Base-by-base conservation (phyloP, 2,113 vertebrate genomes). In the Megaptera novaeangliae region DNA sequence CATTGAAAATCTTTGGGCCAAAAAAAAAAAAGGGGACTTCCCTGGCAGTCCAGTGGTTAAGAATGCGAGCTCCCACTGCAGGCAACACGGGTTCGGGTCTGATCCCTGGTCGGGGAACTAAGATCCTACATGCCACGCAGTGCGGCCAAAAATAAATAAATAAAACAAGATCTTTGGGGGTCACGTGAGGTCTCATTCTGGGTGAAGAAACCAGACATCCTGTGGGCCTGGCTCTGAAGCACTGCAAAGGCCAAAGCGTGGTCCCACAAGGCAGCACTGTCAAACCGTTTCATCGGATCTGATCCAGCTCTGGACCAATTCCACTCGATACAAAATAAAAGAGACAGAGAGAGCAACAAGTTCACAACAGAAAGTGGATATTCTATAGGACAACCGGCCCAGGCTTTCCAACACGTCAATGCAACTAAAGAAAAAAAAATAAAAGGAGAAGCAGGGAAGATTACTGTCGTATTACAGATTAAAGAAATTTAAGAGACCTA, bases 191-290 rank as follows among this genome's bases (percentile, higher is more conserved):
- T n/a, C 66, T 59, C 31, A 12, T 55, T 82, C 31, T 78, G 61
- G 69, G 44, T 14, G 25, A 52, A 20, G 55, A 89, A 49, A 55
- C n/a, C 59, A 34, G 80, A 7, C 6, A 7, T 29, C 36, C 1
- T 6, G 39, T 34, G 64, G 18, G 11, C 39, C 29, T 29, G 55
- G 71, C 52, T 21, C 13, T 23, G 44, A 46, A 18, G 66, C 4
- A 3, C 27, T 0, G 18, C 5, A 7, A 52, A 88, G 77, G 34
- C 41, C 63, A 8, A 17, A 44, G 44, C 25, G 0, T 0, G 36
- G 72, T 36, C 68, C 27, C 15, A 0, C 0, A 0, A n/a, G 17
- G 23, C 44, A 10, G 23, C 13, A 3, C 0, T 0, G 17, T 29
- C 63, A 6, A 25, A 29, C 36, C 0, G 21, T 5, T 41, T 7